phyloP scores from a whole-genome alignment of 2,113 vertebrate species.

The Tychaedon coryphoeus region DNA sequence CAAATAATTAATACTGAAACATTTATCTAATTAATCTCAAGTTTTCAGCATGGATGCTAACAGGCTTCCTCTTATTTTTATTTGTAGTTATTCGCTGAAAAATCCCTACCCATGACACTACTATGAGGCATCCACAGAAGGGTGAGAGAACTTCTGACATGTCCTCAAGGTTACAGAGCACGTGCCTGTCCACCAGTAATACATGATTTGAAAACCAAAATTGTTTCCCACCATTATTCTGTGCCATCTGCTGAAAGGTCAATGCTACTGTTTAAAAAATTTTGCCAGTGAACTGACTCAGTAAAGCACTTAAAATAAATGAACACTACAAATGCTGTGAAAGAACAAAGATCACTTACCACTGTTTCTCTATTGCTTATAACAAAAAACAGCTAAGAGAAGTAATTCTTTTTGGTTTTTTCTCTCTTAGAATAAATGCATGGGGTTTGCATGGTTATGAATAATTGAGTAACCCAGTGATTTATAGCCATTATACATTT shows the following conservation, averaged over 20 bases:
- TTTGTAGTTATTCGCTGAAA: neutral
- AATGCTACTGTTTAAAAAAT: neutral
- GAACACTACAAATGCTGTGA: neutral
- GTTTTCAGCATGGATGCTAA: neutral
- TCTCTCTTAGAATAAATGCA: slow-evolving; percentile 39
- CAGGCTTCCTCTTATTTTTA: neutral
- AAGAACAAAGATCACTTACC: neutral
- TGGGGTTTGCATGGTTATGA: neutral
- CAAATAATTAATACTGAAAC: neutral
- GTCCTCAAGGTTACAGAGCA: neutral
- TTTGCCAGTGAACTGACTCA: neutral
- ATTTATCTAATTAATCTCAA: slow-evolving; percentile 13
- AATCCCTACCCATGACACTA: neutral
- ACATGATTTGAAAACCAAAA: neutral
- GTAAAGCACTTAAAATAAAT: neutral
- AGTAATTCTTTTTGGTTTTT: neutral
- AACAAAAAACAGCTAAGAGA: neutral
- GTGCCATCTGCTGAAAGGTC: neutral
- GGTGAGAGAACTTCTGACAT: neutral
- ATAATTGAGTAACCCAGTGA: slow-evolving; percentile 22
- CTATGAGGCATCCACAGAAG: neutral
- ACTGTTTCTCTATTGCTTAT: neutral
- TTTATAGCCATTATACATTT: slow-evolving; percentile 51
- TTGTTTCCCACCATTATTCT: neutral
- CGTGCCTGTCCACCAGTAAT: neutral